Conservation (phyloP, 2,797 vertebrate genomes). For the Sebastes umbrosus region DNA sequence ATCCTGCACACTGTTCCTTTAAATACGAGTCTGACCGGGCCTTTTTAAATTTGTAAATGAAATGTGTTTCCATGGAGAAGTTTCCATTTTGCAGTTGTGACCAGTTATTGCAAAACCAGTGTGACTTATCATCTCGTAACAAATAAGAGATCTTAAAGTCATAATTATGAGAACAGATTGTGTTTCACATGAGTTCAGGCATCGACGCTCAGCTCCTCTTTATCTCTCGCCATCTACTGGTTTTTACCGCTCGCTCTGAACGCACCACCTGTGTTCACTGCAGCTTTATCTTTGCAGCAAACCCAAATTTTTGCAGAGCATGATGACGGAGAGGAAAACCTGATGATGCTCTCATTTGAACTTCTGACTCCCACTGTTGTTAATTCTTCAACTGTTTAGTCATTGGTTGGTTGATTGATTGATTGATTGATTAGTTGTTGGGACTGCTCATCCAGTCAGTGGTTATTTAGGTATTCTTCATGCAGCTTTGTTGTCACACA, state of each 20-base stretch:
- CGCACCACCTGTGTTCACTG: conserved; percentile 8
- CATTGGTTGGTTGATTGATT: not conserved
- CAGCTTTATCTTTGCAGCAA: not conserved
- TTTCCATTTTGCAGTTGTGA: not conserved
- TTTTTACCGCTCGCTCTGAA: not conserved
- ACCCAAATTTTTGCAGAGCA: not conserved
- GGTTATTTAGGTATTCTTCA: not conserved
- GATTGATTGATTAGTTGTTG: not conserved
- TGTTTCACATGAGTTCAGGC: not conserved
- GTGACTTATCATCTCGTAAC: not conserved
- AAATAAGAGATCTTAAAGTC: not conserved
- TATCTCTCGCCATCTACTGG: conserved; percentile 40
- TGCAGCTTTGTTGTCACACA: not conserved
- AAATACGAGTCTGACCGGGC: not conserved
- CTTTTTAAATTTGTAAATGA: not conserved
- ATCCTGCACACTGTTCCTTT: too few relatives aligned
- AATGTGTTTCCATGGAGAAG: not conserved
- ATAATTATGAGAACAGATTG: too few relatives aligned
- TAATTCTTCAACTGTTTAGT: not conserved
- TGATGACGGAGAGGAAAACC: not conserved
- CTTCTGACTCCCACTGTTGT: not conserved
- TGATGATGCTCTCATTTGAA: not conserved
- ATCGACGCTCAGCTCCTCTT: not conserved
- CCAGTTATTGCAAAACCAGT: not conserved
- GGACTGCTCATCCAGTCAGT: not conserved